Conservation (phyloP, 2,113 vertebrate species). For the Spheniscus mendiculus region DNA sequence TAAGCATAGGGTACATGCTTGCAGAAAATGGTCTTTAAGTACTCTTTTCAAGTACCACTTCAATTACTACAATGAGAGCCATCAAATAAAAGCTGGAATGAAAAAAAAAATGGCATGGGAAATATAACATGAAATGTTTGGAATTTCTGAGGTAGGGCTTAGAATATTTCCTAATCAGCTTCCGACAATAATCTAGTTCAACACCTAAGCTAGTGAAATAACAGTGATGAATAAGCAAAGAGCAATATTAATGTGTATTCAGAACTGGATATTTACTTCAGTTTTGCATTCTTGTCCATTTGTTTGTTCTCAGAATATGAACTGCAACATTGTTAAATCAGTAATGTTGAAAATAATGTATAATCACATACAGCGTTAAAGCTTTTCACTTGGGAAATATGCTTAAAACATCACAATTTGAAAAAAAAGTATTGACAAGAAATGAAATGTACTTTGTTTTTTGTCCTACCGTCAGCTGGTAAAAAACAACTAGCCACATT, state of each 20-base stretch:
- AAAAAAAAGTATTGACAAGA: not conserved
- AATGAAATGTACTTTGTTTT: not conserved
- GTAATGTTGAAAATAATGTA: not conserved
- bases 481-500: not conserved
- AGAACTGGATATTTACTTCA: not conserved
- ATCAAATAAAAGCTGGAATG: not conserved
- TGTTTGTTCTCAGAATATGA: not conserved
- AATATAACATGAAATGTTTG: not conserved
- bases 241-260: not conserved
- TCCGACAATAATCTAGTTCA: not conserved
- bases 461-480: not conserved
- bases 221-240: not conserved
- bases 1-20: not conserved
- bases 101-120: fast-evolving
- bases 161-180: not conserved
- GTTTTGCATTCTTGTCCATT: not conserved
- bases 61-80: not conserved
- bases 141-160: not conserved
- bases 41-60: not conserved
- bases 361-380: not conserved
- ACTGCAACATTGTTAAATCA: not conserved
- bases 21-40: not conserved
- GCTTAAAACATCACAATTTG: not conserved
- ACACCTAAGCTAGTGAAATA: not conserved
- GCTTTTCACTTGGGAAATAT: not conserved